Evolutionary conservation across 92 coral and sea anemone species (phyloP).

Genomic region (Nematostella vectensis): DNA sequence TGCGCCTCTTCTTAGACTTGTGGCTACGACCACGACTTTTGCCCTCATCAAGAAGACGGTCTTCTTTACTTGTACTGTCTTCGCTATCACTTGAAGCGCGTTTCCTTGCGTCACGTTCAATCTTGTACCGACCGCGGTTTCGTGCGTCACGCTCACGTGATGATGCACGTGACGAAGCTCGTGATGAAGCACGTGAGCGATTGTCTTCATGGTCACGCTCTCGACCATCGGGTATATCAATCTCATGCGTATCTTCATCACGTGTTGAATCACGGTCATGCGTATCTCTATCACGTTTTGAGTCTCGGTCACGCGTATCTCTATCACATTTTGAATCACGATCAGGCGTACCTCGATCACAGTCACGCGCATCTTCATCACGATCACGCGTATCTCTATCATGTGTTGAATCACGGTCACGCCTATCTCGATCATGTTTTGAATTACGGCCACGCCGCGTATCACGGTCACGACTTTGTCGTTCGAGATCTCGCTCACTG

Average conservation of each 20-base stretch:
- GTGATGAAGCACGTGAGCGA: too few relatives aligned
- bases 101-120: too few relatives aligned
- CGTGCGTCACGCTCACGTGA: too few relatives aligned
- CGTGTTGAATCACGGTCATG: background rate
- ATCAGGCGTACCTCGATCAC: too few relatives aligned
- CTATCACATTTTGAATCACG: background rate
- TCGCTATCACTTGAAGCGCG: too few relatives aligned
- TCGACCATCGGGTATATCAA: background rate
- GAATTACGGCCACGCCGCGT: background rate
- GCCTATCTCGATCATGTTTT: constrained; percentile 5
- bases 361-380: constrained; percentile 1
- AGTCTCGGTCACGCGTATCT: background rate
- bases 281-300: background rate
- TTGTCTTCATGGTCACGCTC: too few relatives aligned
- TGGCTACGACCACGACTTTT: background rate
- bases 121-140: too few relatives aligned
- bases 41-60: background rate
- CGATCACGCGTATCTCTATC: constrained; percentile 8
- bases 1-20: background rate
- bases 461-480: constrained; percentile 4
- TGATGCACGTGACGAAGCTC: too few relatives aligned
- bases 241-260: background rate
- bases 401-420: constrained; percentile 8
- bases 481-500: constrained; percentile 6
- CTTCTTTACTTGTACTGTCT: too few relatives aligned